Percentiles rank a stretch among this genome's conserved stretches.
These are phyloP conservation scores for Subanguina moxae DNA, from an alignment of 1,140 invertebrate species.

Conservation along the genomic window DNA sequence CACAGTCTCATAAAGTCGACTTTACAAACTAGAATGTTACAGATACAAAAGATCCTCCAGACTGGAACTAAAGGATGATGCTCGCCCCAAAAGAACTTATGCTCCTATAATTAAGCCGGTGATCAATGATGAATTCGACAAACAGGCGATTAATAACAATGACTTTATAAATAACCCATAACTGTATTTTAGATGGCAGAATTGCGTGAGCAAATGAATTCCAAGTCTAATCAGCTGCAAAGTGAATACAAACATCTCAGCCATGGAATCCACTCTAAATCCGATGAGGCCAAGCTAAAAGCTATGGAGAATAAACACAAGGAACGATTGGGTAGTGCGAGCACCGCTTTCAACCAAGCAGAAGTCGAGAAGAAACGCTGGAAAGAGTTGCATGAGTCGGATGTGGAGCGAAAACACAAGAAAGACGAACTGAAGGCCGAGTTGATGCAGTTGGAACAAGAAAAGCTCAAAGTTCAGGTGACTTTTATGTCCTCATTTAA, in stretches of 20 bases:
- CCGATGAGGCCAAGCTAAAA: constrained; percentile 39
- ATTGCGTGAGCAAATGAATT: constrained; percentile 47
- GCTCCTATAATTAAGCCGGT: constrained; percentile 53
- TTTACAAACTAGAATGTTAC: constrained; percentile 7
- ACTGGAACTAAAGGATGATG: constrained; percentile 32
- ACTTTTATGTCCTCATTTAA: not conserved
- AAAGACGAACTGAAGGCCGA: not conserved
- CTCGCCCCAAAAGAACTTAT: constrained; percentile 38
- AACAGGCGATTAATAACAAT: constrained; percentile 40
- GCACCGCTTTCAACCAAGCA: constrained; percentile 11
- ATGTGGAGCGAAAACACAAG: constrained; percentile 11
- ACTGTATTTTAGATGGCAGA: constrained; percentile 42
- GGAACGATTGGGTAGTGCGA: constrained; percentile 17
- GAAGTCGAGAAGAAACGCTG: constrained; percentile 30
- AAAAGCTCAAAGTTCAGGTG: constrained; percentile 10
- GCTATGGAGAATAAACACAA: constrained; percentile 29
- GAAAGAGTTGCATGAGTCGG: constrained; percentile 8
- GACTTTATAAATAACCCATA: not conserved
- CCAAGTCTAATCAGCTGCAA: constrained; percentile 29
- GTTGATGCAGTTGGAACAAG: constrained; percentile 4
- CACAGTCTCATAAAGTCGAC: not conserved
- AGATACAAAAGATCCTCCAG: constrained; percentile 54
- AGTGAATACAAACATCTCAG: constrained; percentile 37
- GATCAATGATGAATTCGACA: constrained; percentile 53
- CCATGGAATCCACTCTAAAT: constrained; percentile 35